A percentile compares a stretch with the other conserved stretches of the same genome.
phyloP scores from a whole-genome alignment of 2,797 vertebrate genomes.

The Micromesistius poutassou region DNA sequence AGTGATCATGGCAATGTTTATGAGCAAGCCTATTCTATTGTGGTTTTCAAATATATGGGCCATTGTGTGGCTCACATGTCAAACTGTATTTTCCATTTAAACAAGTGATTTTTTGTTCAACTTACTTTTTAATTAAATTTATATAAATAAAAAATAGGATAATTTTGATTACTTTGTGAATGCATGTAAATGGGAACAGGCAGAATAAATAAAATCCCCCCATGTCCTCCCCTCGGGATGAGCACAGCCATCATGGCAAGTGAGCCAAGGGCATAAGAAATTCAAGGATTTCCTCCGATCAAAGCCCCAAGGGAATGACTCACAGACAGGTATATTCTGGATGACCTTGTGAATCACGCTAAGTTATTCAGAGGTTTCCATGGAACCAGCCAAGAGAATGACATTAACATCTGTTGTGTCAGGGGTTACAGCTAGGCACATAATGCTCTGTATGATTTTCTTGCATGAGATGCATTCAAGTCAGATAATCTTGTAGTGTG shows the following conservation, averaged over 20 bases:
- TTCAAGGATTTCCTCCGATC: conserved; percentile 40
- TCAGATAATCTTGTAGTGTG: conserved; percentile 26
- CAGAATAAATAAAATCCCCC: neutral
- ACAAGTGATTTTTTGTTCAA: neutral
- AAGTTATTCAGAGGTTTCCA: conserved; percentile 53
- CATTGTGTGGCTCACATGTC: neutral
- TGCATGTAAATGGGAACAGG: conserved; percentile 20
- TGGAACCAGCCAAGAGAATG: conserved; percentile 37
- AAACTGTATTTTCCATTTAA: neutral
- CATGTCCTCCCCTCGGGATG: conserved; percentile 11
- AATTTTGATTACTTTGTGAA: neutral
- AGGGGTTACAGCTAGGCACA: conserved; percentile 35
- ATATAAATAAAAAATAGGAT: neutral
- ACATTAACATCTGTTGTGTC: conserved; percentile 48
- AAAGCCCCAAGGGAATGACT: conserved; percentile 49
- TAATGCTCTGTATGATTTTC: conserved; percentile 34
- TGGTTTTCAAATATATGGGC: neutral
- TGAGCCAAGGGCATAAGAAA: conserved; percentile 15
- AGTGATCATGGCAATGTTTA: neutral
- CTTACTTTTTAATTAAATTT: neutral
- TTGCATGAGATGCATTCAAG: conserved; percentile 24
- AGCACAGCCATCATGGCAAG: conserved; percentile 28
- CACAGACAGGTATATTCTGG: conserved; percentile 28
- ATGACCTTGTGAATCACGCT: conserved; percentile 56
- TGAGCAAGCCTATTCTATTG: neutral